Evolutionary conservation across 2,888 invertebrate genomes (phyloP), one percentile per base, ranked within the genome.

Genomic region (Andrena dorsata): DNA sequence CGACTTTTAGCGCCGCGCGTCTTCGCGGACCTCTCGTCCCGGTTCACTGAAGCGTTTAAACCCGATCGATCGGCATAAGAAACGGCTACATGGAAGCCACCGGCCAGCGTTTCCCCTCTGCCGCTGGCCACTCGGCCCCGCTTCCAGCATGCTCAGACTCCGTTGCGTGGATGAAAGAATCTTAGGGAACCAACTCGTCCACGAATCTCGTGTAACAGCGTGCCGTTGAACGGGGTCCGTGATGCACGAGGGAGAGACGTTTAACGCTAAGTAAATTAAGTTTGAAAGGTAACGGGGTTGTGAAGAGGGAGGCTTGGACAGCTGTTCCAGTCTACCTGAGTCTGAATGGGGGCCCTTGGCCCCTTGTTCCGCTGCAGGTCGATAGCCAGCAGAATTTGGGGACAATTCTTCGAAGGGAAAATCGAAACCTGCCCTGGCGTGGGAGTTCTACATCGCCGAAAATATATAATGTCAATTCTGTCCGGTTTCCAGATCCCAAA

Each of bases 31-130:
- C 70, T 35, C 32, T 70, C 66, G 82, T 63, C 26, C 61, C 74
- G 83, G 70, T 82, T 71, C 82, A 77, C 56, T 13, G 77, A 74
- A 82, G 74, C 77, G 71, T 77, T 82, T 69, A 82, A 83, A 82
- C 41, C 63, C 32, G 74, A 77, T 74, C 83, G 74, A 66, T 74
- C 77, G 70, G 16, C 49, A 23, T 28, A 72, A 69, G 65, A 70
- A 83, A 61, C 5, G 49, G 7, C 66, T 63, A 23, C 64, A 13
- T 58, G 69, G 70, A 77, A 78, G 30, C 30, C 35, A 35, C 49
- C 32, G 26, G 7, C 49, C n/a, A 26, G 20, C 56, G 41, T 16
- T 16, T 20, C 53, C 26, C 26, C 56, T 56, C 56, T 26, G 23
- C 26, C 10, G 13, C 26, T 4, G 23, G 10, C 10, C 20, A 13